Conservation (phyloP, 2,797 vertebrate species). For the Anas bahamensis region DNA sequence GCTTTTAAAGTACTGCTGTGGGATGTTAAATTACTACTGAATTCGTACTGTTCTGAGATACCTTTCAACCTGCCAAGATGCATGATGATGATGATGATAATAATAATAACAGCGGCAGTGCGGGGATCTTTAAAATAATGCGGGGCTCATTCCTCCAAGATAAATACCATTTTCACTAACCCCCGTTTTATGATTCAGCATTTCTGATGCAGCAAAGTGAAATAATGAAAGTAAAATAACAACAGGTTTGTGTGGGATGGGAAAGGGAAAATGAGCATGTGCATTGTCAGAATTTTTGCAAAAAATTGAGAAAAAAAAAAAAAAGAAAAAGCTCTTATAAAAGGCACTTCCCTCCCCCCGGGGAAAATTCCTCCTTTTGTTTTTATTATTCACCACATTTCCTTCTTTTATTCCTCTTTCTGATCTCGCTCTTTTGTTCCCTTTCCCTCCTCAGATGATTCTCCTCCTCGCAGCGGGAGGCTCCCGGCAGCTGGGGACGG, state of each 20-base stretch:
- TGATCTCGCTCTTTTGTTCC: constrained; percentile 56
- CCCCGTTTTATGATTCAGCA: constrained; percentile 60
- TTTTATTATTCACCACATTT: constrained; percentile 39
- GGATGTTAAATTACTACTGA: constrained; percentile 65
- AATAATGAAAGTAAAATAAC: constrained; percentile 64
- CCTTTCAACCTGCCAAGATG: constrained; percentile 71
- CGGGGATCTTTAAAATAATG: constrained; percentile 55
- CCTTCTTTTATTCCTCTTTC: constrained; percentile 36
- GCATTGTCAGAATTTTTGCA: constrained; percentile 14
- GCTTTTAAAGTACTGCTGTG: constrained; percentile 37
- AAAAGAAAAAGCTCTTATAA: neutral
- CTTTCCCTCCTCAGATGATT: neutral
- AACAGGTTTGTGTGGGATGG: constrained; percentile 60
- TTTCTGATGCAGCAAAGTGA: constrained; percentile 47
- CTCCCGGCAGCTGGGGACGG: neutral
- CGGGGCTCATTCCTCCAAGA: constrained; percentile 7
- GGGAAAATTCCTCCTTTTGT: constrained; percentile 39
- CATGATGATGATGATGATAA: constrained; percentile 25
- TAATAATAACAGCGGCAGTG: constrained; percentile 24
- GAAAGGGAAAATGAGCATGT: constrained; percentile 22
- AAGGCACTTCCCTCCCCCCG: neutral
- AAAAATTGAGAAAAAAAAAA: neutral
- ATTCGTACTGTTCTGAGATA: constrained; percentile 60
- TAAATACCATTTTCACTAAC: constrained; percentile 68
- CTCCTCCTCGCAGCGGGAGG: neutral